These are phyloP conservation scores for Seriola quinqueradiata DNA, from an alignment of 2,113 vertebrate species.

Conservation along the genomic window DNA sequence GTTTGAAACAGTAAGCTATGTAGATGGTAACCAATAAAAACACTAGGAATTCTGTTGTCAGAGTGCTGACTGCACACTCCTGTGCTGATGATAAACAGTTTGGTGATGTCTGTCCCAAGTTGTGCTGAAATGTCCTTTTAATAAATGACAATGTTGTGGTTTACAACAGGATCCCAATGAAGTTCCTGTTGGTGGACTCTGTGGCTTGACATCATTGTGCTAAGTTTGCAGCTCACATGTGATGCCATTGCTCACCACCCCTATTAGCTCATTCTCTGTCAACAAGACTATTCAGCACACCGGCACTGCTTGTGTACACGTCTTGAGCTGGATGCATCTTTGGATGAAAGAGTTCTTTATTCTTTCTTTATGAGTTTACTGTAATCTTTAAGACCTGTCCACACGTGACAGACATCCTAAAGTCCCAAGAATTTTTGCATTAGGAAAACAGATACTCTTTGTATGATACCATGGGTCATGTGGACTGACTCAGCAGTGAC, in stretches of 20 bases:
- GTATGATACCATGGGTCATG: slow-evolving; percentile 22
- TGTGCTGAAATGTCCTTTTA: background rate
- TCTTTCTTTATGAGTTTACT: background rate
- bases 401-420: background rate
- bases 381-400: slow-evolving; percentile 19
- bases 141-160: background rate
- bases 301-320: background rate
- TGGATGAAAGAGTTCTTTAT: background rate
- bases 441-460: slow-evolving; percentile 29
- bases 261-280: slow-evolving; percentile 27
- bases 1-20: background rate
- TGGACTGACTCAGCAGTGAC: slow-evolving; percentile 32
- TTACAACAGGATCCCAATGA: background rate
- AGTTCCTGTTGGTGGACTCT: slow-evolving; percentile 9
- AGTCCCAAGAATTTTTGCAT: background rate
- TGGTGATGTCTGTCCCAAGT: background rate
- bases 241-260: slow-evolving; percentile 28
- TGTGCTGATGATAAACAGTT: background rate
- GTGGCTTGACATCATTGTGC: slow-evolving; percentile 31
- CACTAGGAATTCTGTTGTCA: background rate
- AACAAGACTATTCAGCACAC: slow-evolving; percentile 1
- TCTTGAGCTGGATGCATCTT: background rate
- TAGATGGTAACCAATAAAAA: background rate
- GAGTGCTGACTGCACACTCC: background rate
- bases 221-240: slow-evolving; percentile 39